phyloP scores from a whole-genome alignment of 2,888 invertebrate genomes.

The Punctoribates punctum region DNA sequence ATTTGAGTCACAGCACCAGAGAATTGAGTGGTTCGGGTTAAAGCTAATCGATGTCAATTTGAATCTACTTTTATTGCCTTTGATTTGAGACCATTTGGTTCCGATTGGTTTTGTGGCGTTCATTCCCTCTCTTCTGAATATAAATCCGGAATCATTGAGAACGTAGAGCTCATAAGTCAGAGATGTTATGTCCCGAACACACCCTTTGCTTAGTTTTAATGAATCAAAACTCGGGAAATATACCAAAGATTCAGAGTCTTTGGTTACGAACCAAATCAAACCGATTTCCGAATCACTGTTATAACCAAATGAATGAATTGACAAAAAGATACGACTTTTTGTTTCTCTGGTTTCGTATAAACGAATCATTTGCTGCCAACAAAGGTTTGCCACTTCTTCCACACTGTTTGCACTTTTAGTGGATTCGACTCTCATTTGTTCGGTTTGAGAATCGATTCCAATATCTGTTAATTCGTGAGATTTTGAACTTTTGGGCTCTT shows the following conservation, averaged over 20 bases:
- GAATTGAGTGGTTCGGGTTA: neutral
- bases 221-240: constrained; percentile 25
- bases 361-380: neutral
- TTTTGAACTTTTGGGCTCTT: neutral
- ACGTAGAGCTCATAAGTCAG: constrained; percentile 4
- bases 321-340: neutral
- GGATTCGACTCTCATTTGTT: neutral
- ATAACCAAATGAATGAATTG: neutral
- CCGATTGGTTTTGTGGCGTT: constrained; percentile 17
- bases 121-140: constrained; percentile 13
- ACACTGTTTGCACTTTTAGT: neutral
- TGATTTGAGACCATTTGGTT: constrained; percentile 8
- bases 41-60: constrained; percentile 16
- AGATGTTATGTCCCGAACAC: neutral
- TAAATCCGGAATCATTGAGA: neutral
- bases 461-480: neutral
- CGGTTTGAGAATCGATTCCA: neutral
- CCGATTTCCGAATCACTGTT: constrained; percentile 4
- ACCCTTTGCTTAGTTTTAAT: neutral
- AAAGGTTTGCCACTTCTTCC: neutral
- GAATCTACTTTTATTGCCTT: neutral
- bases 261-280: constrained; percentile 16
- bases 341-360: neutral
- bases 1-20: constrained; percentile 22
- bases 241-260: neutral